Evolutionary conservation across 1,140 invertebrate species (phyloP).

Genomic region (Papilio dardanus): DNA sequence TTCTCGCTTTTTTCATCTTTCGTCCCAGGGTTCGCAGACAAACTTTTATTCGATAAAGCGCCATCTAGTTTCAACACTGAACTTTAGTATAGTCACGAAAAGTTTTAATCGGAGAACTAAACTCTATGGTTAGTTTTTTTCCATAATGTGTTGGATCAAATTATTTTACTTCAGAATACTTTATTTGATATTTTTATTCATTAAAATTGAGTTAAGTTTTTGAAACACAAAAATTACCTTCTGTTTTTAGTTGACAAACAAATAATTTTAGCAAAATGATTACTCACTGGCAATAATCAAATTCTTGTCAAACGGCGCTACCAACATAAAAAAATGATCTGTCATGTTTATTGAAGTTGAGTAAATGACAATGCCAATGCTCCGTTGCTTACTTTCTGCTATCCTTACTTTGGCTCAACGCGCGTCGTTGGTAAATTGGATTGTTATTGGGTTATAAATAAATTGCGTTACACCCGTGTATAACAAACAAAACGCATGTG

Average conservation of each 20-base stretch:
- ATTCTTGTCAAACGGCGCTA: slow-evolving; percentile 41
- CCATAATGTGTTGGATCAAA: not conserved
- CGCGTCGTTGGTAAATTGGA: slow-evolving; percentile 73
- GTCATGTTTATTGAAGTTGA: slow-evolving; percentile 59
- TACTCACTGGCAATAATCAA: slow-evolving; percentile 52
- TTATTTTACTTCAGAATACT: not conserved
- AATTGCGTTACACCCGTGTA: slow-evolving; percentile 32
- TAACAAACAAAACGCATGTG: slow-evolving; percentile 42
- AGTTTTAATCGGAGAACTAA: not conserved
- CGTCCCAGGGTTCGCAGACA: no score
- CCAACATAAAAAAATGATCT: slow-evolving; percentile 59
- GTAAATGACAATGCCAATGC: slow-evolving; percentile 60
- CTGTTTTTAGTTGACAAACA: no score
- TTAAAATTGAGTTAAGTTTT: no score
- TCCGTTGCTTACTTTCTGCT: slow-evolving; percentile 72
- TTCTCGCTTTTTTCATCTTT: not conserved
- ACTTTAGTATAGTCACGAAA: not conserved
- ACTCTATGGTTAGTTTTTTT: not conserved
- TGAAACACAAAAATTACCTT: no score
- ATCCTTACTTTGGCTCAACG: slow-evolving; percentile 72
- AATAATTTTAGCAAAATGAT: not conserved
- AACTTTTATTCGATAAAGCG: not conserved
- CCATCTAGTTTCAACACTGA: slow-evolving; percentile 9
- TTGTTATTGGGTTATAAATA: slow-evolving; percentile 50
- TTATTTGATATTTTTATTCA: no score